These are phyloP conservation scores for Opisthocomus hoazin DNA, from an alignment of 2,113 vertebrate genomes.

Conservation along the genomic window DNA sequence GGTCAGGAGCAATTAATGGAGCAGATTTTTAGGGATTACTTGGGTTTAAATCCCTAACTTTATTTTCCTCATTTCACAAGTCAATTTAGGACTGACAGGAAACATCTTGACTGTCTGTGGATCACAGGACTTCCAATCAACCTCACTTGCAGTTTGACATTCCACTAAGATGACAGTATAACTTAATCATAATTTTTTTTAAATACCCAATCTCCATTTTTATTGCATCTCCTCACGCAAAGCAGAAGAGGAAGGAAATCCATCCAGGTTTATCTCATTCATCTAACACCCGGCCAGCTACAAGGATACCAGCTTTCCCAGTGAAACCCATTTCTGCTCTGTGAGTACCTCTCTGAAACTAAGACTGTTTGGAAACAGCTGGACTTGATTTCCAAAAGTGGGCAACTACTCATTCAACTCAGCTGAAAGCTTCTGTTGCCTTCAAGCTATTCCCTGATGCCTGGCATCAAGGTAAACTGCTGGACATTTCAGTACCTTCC, in stretches of 20 bases:
- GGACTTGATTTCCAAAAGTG: background rate
- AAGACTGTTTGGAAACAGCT: background rate
- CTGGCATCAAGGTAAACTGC: background rate
- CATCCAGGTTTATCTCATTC: background rate
- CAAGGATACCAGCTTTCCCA: background rate
- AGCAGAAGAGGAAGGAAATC: background rate
- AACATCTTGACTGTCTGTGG: background rate
- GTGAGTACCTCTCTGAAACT: background rate
- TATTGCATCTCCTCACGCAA: background rate
- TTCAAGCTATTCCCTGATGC: background rate
- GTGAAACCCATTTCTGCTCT: background rate
- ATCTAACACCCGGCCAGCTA: background rate
- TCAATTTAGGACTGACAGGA: background rate
- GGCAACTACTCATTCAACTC: background rate
- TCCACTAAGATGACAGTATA: background rate
- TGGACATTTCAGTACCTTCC: background rate
- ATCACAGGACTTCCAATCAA: background rate
- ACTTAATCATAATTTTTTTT: background rate
- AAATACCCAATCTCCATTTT: background rate
- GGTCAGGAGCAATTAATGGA: background rate
- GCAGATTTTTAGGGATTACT: background rate
- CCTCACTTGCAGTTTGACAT: background rate
- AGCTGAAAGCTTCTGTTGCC: background rate
- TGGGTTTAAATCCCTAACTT: background rate
- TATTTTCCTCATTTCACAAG: background rate